phyloP scores from a whole-genome alignment of 2,113 vertebrate genomes.

The Microcebus tavaratra region DNA sequence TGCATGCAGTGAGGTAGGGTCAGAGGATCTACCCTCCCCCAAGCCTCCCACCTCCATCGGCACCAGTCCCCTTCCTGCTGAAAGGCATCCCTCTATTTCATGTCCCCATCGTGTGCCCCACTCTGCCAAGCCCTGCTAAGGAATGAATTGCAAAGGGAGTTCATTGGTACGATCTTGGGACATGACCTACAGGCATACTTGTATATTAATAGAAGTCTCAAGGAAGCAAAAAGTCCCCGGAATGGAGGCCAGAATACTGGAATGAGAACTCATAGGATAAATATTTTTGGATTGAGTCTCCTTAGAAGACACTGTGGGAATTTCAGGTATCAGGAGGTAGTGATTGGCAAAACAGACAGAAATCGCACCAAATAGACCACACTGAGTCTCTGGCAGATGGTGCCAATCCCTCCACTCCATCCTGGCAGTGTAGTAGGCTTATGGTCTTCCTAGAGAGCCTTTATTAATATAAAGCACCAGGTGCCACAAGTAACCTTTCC shows the following conservation, averaged over 20 bases:
- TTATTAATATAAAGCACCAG: background rate
- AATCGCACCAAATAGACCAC: background rate
- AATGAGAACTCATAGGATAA: background rate
- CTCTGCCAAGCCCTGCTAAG: background rate
- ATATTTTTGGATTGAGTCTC: background rate
- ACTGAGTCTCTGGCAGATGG: background rate
- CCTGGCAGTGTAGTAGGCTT: background rate
- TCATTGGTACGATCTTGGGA: constrained; percentile 27
- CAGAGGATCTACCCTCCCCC: background rate
- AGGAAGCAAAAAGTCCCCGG: background rate
- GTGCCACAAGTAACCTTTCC: background rate
- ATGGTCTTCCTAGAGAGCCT: background rate
- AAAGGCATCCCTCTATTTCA: background rate
- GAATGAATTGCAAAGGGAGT: background rate
- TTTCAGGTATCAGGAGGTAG: background rate
- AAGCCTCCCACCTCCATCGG: background rate
- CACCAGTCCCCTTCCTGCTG: background rate
- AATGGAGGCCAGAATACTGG: background rate
- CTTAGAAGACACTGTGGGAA: background rate
- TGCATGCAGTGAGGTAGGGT: background rate
- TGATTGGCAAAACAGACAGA: background rate
- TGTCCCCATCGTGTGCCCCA: background rate
- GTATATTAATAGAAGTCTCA: background rate
- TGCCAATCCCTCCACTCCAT: background rate
- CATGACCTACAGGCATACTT: background rate